Base-by-base conservation (phyloP, 2,797 vertebrate genomes). In the Phoxinus dragarum region DNA sequence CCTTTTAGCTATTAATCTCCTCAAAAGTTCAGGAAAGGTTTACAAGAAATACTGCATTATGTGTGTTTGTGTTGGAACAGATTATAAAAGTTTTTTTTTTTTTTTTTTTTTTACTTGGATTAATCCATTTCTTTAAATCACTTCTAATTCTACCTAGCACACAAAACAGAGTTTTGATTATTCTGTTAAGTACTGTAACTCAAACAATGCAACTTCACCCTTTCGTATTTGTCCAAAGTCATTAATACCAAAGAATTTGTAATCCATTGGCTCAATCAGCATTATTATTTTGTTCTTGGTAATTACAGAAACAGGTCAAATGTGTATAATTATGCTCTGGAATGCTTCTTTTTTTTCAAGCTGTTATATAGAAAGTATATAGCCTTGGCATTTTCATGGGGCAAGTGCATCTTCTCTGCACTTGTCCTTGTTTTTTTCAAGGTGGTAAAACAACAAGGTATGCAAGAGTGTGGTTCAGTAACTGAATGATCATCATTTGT, bases 211-310 rank as follows among this genome's bases (percentile, higher is more conserved):
- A 66, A 75, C 8, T 64, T 38, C 71, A 40, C 8, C 31, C 36
- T 77, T 47, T 44, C 6, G 11, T 83, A 36, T 83, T 74, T 64
- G 27, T 31, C 52, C 69, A 73, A 82, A 11, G 23, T 38, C 42
- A 47, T 74, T 66, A 82, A 73, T 66, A 23, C 81, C 44, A 52
- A 75, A n/a, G 12, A 74, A 75, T 83, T 21, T 66, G 31, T 73
- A 75, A 66, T 75, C 80, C 27, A 27, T 14, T 74, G 40, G 54
- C 67, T 66, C 16, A 47, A 64, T 66, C 19, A 52, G 97, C 97
- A 85, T 97, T 97, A 91, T 97, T 97, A 88, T 97, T 95, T 0
- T 97, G 97, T 82, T 83, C n/a, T 38, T 27, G 14, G 59, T 52
- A 34, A 54, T 76, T 77, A 77, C 49, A 69, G 61, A 69, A 80